A percentile compares a stretch with the other conserved stretches of the same genome.
phyloP scores from a whole-genome alignment of 2,113 vertebrate genomes.

The Chaetorhynchus papuensis region DNA sequence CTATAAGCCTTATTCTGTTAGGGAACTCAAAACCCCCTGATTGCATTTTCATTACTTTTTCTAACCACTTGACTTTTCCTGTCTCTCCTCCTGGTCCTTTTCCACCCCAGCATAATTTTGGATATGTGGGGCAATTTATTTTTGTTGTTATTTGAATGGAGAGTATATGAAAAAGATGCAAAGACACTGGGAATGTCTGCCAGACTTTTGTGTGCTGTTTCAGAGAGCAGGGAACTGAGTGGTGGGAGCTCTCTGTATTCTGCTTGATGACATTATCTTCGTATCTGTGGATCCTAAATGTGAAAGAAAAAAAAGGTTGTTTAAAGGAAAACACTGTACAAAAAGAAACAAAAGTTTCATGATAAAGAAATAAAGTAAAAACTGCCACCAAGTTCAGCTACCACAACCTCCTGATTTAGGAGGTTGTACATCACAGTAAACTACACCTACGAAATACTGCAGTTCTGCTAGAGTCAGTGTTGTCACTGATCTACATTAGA shows the following conservation, averaged over 20 bases:
- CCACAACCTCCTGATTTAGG: not conserved
- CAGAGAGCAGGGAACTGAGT: not conserved
- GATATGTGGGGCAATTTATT: not conserved
- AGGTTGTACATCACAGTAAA: not conserved
- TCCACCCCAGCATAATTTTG: not conserved
- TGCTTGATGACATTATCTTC: not conserved
- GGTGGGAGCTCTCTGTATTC: not conserved
- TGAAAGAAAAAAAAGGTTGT: not conserved
- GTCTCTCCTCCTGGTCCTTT: not conserved
- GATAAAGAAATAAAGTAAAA: not conserved
- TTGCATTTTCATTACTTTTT: not conserved
- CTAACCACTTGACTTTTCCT: not conserved
- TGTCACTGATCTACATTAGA: not conserved
- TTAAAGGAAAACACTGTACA: not conserved
- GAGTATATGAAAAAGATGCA: not conserved
- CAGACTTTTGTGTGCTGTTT: not conserved
- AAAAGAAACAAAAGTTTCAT: not conserved
- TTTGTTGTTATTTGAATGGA: not conserved
- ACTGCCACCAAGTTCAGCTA: not conserved
- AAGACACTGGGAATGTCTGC: not conserved
- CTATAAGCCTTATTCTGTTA: not conserved
- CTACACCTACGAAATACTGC: not conserved
- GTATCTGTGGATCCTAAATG: not conserved
- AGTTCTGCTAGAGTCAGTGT: not conserved
- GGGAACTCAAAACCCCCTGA: not conserved